Evolutionary conservation across 2,113 vertebrate species (phyloP).

Genomic region (Larimichthys polyactis): DNA sequence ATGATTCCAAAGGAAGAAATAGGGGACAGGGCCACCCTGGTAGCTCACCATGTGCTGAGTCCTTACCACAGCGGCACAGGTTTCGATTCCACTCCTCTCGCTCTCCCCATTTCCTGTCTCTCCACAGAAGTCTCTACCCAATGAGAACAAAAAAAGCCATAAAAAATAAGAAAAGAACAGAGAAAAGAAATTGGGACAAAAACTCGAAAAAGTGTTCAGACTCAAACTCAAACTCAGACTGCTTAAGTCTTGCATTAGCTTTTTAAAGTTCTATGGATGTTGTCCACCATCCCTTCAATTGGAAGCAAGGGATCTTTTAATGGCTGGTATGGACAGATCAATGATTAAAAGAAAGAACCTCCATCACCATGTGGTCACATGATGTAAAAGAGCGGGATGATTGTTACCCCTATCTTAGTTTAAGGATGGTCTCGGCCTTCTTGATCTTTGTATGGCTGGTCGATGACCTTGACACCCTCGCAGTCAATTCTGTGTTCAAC

Average conservation of each 20-base stretch:
- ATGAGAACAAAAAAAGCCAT: too few species aligned
- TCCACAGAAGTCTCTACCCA: too few species aligned
- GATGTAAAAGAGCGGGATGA: not conserved
- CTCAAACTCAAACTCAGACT: not conserved
- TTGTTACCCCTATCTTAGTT: not conserved
- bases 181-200: not conserved
- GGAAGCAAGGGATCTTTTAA: not conserved
- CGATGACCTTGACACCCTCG: not conserved
- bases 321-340: not conserved
- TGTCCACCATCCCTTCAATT: not conserved
- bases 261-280: not conserved
- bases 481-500: not conserved
- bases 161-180: too few species aligned
- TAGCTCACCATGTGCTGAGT: too few species aligned
- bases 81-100: too few species aligned
- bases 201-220: not conserved
- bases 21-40: too few species aligned
- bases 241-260: not conserved
- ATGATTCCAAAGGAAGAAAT: not conserved
- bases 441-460: not conserved
- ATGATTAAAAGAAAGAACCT: slow-evolving; percentile 18
- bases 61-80: too few species aligned
- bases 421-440: not conserved
- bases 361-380: not conserved
- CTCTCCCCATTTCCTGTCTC: too few species aligned